Conservation (phyloP, 2,113 vertebrate species). For the Phylloscopus trochilus region DNA sequence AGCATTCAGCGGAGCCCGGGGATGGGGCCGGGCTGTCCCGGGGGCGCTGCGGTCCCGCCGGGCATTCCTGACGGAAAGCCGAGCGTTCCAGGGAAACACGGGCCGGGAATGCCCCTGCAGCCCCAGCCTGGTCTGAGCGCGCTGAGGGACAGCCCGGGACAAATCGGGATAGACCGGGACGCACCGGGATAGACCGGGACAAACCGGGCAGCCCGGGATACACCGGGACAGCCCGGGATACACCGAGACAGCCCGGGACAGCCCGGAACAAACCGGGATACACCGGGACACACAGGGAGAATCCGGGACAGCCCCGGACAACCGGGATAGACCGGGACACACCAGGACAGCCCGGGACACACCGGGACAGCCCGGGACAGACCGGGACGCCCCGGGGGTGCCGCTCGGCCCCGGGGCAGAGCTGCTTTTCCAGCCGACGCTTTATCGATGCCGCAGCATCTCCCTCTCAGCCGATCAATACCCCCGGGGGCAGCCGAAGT, state of each 20-base stretch:
- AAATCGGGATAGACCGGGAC: not conserved
- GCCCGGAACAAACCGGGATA: rapidly evolving
- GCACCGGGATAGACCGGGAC: too few relatives aligned
- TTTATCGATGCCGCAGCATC: not conserved
- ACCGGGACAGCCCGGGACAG: too few relatives aligned
- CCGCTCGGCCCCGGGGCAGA: rapidly evolving
- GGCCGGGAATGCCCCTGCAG: too few relatives aligned
- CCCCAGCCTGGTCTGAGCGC: too few relatives aligned
- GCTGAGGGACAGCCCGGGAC: not conserved
- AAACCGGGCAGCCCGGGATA: too few relatives aligned
- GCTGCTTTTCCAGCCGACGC: not conserved
- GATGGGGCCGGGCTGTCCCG: too few relatives aligned
- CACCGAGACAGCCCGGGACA: not conserved
- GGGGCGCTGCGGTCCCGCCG: too few relatives aligned
- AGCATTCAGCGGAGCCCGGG: too few relatives aligned
- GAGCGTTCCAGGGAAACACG: too few relatives aligned
- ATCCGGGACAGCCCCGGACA: rapidly evolving
- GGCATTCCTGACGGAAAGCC: too few relatives aligned
- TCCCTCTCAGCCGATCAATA: not conserved
- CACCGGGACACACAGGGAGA: rapidly evolving
- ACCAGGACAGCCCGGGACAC: not conserved
- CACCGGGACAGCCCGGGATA: too few relatives aligned
- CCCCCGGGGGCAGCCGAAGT: not conserved
- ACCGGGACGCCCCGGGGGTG: rapidly evolving
- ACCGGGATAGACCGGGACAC: not conserved